Evolutionary conservation across 1,140 invertebrate species (phyloP).

Genomic region (Scaptomyza montana): DNA sequence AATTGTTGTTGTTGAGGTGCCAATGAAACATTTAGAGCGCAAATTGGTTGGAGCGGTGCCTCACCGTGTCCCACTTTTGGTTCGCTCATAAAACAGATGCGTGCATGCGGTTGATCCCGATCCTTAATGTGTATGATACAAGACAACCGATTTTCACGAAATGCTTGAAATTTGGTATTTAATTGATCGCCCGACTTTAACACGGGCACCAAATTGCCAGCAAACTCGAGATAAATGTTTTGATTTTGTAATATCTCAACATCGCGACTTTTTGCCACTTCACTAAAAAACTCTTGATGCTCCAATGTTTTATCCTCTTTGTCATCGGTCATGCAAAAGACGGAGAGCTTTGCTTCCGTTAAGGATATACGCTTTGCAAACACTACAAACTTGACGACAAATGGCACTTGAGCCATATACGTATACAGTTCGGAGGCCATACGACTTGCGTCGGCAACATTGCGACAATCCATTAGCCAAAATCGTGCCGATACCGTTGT

Average conservation of each 20-base stretch:
- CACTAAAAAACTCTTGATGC: conserved; percentile 97
- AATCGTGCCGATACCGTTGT: conserved; percentile 99
- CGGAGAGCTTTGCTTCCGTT: conserved; percentile 95
- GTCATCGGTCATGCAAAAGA: conserved; percentile 99
- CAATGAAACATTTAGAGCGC: conserved; percentile 97
- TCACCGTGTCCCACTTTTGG: conserved; percentile 94
- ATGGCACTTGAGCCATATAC: conserved; percentile 96
- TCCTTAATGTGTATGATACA: conserved; percentile 97
- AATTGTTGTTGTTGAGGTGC: conserved; percentile 83
- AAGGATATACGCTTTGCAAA: conserved; percentile 97
- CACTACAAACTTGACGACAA: conserved; percentile 97
- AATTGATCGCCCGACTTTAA: conserved; percentile 98
- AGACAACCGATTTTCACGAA: conserved; percentile 97
- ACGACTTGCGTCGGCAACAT: conserved; percentile 97
- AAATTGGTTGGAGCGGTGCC: conserved; percentile 96
- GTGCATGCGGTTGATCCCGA: conserved; percentile 89
- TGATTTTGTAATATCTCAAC: conserved; percentile 99
- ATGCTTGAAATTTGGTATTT: conserved; percentile 96
- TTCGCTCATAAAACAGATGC: conserved; percentile 98
- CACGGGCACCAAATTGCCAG: conserved; percentile 97
- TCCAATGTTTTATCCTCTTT: conserved; percentile 99
- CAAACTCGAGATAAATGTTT: conserved; percentile 97
- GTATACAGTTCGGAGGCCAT: conserved; percentile 99
- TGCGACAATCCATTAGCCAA: conserved; percentile 99
- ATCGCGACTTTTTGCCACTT: conserved; percentile 98